Evolutionary conservation across 2,113 vertebrate species (phyloP).

Genomic region (Centrocercus urophasianus): DNA sequence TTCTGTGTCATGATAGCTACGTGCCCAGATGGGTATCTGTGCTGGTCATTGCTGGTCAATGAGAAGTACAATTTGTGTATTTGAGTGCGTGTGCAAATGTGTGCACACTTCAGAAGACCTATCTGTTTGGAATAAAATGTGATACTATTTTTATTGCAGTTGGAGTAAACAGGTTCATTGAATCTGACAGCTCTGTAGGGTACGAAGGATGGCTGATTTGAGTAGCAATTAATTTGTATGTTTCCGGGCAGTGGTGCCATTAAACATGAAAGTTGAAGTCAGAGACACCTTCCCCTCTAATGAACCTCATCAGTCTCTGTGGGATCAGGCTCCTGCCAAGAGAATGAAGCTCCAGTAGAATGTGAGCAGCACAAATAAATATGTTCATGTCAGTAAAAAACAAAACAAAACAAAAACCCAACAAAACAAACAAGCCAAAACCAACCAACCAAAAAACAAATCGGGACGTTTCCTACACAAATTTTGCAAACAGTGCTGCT

Average conservation of each 20-base stretch:
- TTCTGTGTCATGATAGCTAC: neutral
- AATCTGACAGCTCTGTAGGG: conserved; percentile 31
- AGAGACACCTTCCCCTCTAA: neutral
- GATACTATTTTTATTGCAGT: conserved; percentile 1
- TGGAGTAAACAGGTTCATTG: conserved; percentile 24
- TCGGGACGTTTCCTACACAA: neutral
- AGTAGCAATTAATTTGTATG: conserved; percentile 26
- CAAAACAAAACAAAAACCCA: neutral
- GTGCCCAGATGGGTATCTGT: neutral
- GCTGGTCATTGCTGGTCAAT: neutral
- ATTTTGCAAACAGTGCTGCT: neutral
- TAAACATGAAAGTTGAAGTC: conserved; percentile 44
- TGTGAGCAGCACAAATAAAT: neutral
- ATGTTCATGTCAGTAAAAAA: neutral
- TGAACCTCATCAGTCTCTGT: neutral
- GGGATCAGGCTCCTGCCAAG: conserved; percentile 15
- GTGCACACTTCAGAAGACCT: neutral
- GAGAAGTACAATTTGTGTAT: neutral
- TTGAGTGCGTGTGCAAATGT: neutral
- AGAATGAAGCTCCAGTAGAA: neutral
- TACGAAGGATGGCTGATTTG: conserved; percentile 17
- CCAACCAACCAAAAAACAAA: neutral
- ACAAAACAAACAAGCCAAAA: neutral
- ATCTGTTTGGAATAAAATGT: neutral
- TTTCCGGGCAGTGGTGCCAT: conserved; percentile 36